A percentile compares a stretch with the other conserved stretches of the same genome.
Evolutionary conservation across 2,113 vertebrate species (phyloP).

Genomic region (Antigone vipio): DNA sequence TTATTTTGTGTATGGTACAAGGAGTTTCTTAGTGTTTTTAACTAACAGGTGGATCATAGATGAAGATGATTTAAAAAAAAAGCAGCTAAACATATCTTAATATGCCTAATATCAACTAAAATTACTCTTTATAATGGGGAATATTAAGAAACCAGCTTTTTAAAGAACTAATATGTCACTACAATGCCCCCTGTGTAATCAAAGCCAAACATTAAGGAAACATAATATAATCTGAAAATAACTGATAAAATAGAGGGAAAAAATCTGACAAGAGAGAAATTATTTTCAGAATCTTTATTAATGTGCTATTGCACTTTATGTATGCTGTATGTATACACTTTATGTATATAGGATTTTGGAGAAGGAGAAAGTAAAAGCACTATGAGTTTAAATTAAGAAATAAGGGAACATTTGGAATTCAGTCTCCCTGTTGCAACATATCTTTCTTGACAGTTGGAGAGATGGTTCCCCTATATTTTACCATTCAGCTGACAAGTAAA

Average conservation of each 20-base stretch:
- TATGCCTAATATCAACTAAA: background rate
- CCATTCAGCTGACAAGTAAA: background rate
- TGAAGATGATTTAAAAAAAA: background rate
- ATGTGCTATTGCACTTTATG: background rate
- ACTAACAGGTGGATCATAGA: background rate
- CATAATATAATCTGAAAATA: background rate
- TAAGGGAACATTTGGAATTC: background rate
- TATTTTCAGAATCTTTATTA: background rate
- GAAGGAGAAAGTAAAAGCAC: background rate
- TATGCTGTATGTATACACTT: constrained; percentile 46
- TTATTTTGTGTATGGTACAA: background rate
- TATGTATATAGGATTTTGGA: background rate
- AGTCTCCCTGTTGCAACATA: background rate
- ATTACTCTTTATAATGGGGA: background rate
- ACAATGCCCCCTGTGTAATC: background rate
- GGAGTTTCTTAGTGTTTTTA: background rate
- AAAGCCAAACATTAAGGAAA: background rate
- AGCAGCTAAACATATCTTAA: background rate
- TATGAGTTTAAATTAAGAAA: background rate
- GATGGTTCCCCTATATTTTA: background rate
- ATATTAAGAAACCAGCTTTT: background rate
- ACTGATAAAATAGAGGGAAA: background rate
- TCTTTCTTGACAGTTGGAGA: background rate
- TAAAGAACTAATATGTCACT: background rate
- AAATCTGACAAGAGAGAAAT: background rate